Conservation (phyloP, 2,113 vertebrate genomes). For the Odontesthes bonariensis region DNA sequence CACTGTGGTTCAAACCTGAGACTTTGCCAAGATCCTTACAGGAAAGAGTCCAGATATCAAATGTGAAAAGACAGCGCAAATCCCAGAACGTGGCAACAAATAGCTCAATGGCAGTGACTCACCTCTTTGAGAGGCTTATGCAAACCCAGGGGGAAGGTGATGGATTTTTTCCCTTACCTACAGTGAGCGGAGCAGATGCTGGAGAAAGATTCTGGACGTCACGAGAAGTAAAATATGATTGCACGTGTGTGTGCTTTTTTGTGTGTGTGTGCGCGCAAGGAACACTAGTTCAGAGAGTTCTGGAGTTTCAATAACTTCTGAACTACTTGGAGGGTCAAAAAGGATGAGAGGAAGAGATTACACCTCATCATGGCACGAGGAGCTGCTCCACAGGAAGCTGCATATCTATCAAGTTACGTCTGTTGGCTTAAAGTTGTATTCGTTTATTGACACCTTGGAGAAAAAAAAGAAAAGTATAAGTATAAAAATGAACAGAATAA, state of each 20-base stretch:
- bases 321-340: slow-evolving; percentile 66
- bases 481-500: not conserved
- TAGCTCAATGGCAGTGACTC: slow-evolving; percentile 78
- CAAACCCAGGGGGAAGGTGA: slow-evolving; percentile 85
- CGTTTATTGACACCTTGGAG: slow-evolving; percentile 2
- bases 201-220: slow-evolving; percentile 82
- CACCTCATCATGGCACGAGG: slow-evolving; percentile 10
- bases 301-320: slow-evolving; percentile 75
- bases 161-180: slow-evolving; percentile 84
- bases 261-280: slow-evolving; percentile 55
- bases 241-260: slow-evolving; percentile 50
- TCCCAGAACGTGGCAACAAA: slow-evolving; percentile 82
- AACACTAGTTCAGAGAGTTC: slow-evolving; percentile 69
- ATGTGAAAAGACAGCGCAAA: slow-evolving; percentile 78
- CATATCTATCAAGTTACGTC: slow-evolving; percentile 37
- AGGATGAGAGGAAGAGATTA: slow-evolving; percentile 54
- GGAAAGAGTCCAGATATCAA: slow-evolving; percentile 75
- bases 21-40: slow-evolving; percentile 43
- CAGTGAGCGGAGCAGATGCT: slow-evolving; percentile 85
- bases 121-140: slow-evolving; percentile 84
- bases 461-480: not conserved
- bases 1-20: slow-evolving; percentile 38
- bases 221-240: slow-evolving; percentile 82
- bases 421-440: slow-evolving; percentile 23
- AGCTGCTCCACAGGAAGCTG: slow-evolving; percentile 47